Evolutionary conservation across 2,797 vertebrate genomes (phyloP).

Genomic region (Arctocebus calabarensis): DNA sequence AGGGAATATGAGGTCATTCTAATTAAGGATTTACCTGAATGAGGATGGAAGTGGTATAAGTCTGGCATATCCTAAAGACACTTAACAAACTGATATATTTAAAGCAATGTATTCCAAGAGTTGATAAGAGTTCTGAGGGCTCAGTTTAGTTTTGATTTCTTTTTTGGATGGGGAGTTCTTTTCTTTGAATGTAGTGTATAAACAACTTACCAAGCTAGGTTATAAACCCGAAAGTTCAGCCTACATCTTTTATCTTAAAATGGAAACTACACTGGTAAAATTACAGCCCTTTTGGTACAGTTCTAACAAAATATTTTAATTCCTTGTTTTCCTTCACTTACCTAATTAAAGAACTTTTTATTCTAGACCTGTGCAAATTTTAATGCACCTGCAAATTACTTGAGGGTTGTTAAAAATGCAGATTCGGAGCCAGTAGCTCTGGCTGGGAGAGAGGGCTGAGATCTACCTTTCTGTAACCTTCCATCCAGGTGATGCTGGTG

Average conservation of each 20-base stretch:
- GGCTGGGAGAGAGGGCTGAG: neutral
- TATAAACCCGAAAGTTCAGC: neutral
- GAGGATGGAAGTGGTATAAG: neutral
- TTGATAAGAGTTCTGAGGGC: neutral
- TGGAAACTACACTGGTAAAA: neutral
- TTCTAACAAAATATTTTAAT: conserved; percentile 55
- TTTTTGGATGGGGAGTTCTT: neutral
- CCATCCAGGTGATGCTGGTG: neutral
- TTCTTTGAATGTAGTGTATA: neutral
- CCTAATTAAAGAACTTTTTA: neutral
- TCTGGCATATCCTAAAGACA: neutral
- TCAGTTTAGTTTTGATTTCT: neutral
- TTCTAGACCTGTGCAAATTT: neutral
- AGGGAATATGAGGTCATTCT: conserved; percentile 14
- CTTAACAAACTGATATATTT: neutral
- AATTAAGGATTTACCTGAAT: conserved; percentile 42
- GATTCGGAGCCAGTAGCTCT: neutral
- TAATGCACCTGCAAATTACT: neutral
- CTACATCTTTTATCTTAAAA: conserved; percentile 36
- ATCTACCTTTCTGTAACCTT: neutral
- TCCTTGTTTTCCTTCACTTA: neutral
- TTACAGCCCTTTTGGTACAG: neutral
- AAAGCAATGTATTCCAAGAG: neutral
- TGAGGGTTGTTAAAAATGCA: neutral
- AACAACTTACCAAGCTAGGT: neutral